Evolutionary conservation across 2,113 vertebrate species (phyloP).

Genomic region (Hiodon tergisus): DNA sequence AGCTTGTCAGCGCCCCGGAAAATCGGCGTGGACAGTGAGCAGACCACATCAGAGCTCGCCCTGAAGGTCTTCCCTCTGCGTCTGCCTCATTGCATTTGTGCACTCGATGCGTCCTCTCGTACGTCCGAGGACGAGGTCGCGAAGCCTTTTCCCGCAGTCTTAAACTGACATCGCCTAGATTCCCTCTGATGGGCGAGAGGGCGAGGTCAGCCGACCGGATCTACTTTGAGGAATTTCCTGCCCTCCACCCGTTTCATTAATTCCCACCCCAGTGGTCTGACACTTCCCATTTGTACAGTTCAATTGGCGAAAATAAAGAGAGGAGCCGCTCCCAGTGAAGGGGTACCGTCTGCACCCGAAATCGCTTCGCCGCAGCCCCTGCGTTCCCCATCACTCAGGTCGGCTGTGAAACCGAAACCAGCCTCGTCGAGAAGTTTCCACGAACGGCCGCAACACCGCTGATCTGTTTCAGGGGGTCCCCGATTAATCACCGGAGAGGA

Average conservation of each 20-base stretch:
- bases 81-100: too few species aligned
- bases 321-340: not conserved
- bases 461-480: not conserved
- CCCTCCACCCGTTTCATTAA: not conserved
- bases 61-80: too few species aligned
- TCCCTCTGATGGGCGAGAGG: not conserved
- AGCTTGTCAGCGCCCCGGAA: too few species aligned
- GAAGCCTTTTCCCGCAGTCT: too few species aligned
- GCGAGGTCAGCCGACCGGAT: not conserved
- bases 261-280: not conserved
- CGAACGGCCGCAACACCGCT: not conserved
- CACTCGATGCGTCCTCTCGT: too few species aligned
- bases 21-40: too few species aligned
- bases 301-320: not conserved
- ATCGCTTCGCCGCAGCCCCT: not conserved
- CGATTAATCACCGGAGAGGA: too few species aligned
- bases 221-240: not conserved
- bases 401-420: not conserved
- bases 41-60: too few species aligned
- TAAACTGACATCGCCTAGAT: too few species aligned
- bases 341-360: not conserved
- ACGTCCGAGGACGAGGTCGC: too few species aligned
- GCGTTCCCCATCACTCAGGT: not conserved
- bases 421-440: not conserved
- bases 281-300: constrained; percentile 8